Evolutionary conservation across 2,888 invertebrate genomes (phyloP), one percentile per base, ranked within the genome.

Genomic region (Scaptodrosophila latifasciaeformis): DNA sequence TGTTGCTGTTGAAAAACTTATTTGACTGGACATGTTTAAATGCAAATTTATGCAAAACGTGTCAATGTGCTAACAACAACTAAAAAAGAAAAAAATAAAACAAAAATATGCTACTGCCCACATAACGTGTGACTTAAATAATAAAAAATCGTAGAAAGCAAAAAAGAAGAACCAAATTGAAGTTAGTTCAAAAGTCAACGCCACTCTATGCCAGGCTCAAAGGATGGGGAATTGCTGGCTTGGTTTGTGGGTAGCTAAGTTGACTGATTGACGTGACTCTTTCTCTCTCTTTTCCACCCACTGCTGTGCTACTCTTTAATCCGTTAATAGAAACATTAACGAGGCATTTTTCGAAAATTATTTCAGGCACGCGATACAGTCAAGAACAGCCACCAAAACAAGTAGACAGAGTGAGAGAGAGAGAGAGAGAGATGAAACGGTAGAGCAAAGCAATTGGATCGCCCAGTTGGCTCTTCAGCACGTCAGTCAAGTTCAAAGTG

Each of bases 261-360:
- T 59, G 48, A 43, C 62, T 66, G 76, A 65, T 65, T 74, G 74
- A 67, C 69, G 57, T 52, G 65, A 52, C 68, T 51, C 40, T 46
- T 42, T 51, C 51, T 44, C 45, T 42, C 19, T n/a, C 27, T 52
- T 15, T n/a, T 10, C 18, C 12, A 13, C 7, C 3, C 27, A 39
- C 34, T 56, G 54, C 42, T 42, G 62, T 42, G 39, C n/a, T n/a
- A n/a, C 15, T 37, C 67, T 70, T 72, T 80, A 83, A 83, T 82
- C 80, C 81, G 75, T 82, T 82, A 82, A 83, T 83, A 80, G 81
- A 82, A 83, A 82, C 83, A 83, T 83, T 83, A 83, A 81, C 82
- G 71, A 81, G 77, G 70, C 75, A 75, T 70, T 68, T 75, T 78
- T 62, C 49, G 62, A 70, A 80, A 82, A 82, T 83, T 71, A 76